Evolutionary conservation across 2,888 invertebrate genomes (phyloP), one percentile per base, ranked within the genome.

Genomic region (Scotopteryx bipunctaria): DNA sequence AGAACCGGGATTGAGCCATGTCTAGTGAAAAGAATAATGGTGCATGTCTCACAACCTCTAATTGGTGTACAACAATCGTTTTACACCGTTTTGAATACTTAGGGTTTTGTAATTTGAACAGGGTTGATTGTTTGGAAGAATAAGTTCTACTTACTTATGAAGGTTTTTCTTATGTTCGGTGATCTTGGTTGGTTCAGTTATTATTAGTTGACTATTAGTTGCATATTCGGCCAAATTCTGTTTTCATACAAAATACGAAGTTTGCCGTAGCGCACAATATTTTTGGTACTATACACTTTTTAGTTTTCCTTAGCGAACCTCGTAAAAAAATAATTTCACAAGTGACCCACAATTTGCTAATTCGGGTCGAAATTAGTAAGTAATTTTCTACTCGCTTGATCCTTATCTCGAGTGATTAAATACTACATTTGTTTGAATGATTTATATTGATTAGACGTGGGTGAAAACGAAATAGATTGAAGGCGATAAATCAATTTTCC

Each of bases 51-150:
- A 66, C 67, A 58, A 48, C 55, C 55, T 54, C 67, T 79, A 78
- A 78, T 78, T 78, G 72, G 69, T 63, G 61, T 62, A 64, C 52
- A 59, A 64, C 70, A 64, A 68, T 62, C 72, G 78, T 69, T 79
- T 79, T 78, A 74, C 73, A 73, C 72, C 71, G 71, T 76, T 80
- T 77, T 42, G 27, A 47, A 53, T 52, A 55, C 46, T 43, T 43
- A 51, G 37, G 23, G 44, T 62, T 50, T 52, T 53, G 60, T 51
- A 59, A 62, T 32, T 32, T 25, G 9, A 9, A 3, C 3, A 25
- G 25, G 25, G 25, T 25, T 25, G 25, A 25, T 25, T n/a, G 4
- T 9, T 25, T n/a, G 25, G n/a, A 25, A 25, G 3, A 25, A 6
- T 2, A 9, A 9, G 4, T 25, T 9, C 9, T 9, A 6, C 6